Percentiles rank a stretch among this genome's conserved stretches.
Evolutionary conservation across 1,140 invertebrate genomes (phyloP).

Genomic region (Drosophila nannoptera): DNA sequence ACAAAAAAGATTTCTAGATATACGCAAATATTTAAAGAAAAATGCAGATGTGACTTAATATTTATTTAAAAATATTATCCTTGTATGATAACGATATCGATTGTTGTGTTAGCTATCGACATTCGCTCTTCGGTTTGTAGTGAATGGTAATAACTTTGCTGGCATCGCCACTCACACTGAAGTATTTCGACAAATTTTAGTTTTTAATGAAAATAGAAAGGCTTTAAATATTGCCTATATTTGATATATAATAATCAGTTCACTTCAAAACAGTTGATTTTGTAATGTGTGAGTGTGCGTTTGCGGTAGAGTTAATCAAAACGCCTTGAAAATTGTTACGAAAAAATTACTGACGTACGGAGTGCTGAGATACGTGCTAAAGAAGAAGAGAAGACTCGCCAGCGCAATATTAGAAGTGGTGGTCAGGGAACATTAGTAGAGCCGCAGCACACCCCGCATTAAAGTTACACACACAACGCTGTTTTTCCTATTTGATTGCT

Average conservation of each 20-base stretch:
- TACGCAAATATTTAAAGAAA: constrained; percentile 13
- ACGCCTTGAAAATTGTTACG: constrained; percentile 51
- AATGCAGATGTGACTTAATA: not conserved
- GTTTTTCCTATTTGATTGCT: constrained; percentile 30
- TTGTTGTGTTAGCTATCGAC: constrained; percentile 12
- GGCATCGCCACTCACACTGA: constrained; percentile 45
- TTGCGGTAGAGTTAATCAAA: constrained; percentile 30
- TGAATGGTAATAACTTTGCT: constrained; percentile 40
- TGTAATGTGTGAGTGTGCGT: constrained; percentile 39
- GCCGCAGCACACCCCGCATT: constrained; percentile 39
- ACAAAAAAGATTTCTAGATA: constrained; percentile 11
- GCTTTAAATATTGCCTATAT: constrained; percentile 38
- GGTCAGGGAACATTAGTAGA: constrained; percentile 37
- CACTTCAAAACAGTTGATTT: constrained; percentile 12
- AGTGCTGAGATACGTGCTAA: constrained; percentile 28
- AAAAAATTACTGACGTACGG: constrained; percentile 47
- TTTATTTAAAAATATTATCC: constrained; percentile 21
- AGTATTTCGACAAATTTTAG: constrained; percentile 45
- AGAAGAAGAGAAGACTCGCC: constrained; percentile 47
- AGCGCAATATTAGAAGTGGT: constrained; percentile 45
- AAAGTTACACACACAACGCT: constrained; percentile 39
- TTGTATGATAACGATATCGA: constrained; percentile 20
- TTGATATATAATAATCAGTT: constrained; percentile 29
- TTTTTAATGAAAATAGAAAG: constrained; percentile 47
- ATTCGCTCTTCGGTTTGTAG: constrained; percentile 12